A percentile compares a stretch with the other conserved stretches of the same genome.
Conservation (phyloP, 2,113 vertebrate species). For the Galeopterus variegatus region DNA sequence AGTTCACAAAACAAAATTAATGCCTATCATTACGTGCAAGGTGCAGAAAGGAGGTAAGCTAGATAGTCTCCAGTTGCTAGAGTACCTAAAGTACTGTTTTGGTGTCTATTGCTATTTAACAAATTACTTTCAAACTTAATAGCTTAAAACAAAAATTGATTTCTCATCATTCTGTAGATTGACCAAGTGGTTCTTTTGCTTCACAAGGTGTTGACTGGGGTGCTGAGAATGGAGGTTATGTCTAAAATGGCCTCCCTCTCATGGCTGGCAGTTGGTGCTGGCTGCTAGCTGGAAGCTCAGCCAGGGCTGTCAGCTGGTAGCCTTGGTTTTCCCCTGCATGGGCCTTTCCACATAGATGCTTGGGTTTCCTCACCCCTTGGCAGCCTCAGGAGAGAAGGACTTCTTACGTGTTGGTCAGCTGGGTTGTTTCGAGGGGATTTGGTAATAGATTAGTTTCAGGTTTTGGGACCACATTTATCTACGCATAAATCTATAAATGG, state of each 20-base stretch:
- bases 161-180: not conserved
- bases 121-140: not conserved
- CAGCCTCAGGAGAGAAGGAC: not conserved
- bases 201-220: not conserved
- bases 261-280: not conserved
- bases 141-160: not conserved
- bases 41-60: not conserved
- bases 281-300: not conserved
- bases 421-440: not conserved
- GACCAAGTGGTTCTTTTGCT: not conserved
- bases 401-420: not conserved
- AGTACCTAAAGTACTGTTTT: not conserved
- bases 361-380: not conserved
- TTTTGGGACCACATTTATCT: not conserved
- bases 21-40: not conserved
- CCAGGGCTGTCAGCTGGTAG: not conserved
- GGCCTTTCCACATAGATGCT: not conserved
- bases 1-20: not conserved
- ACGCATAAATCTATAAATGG: not conserved
- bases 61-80: not conserved
- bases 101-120: not conserved
- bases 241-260: not conserved
- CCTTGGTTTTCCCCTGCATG: not conserved
- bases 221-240: not conserved
- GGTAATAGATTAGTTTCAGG: not conserved